Evolutionary conservation across 2,113 vertebrate species (phyloP), one percentile per base, ranked within the genome.

Genomic region (Poeciliopsis retropinna): DNA sequence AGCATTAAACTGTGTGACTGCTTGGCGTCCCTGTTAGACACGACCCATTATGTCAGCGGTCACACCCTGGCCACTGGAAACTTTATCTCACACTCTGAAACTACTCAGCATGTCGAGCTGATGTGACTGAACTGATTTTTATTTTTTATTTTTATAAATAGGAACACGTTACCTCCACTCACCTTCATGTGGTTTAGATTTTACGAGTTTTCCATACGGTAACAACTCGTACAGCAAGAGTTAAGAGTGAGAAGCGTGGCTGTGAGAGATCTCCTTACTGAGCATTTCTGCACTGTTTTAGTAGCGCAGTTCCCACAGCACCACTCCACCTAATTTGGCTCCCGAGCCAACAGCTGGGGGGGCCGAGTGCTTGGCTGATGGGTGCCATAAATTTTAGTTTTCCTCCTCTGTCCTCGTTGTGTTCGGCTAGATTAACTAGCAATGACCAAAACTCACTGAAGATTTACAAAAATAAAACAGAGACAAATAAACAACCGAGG

Each of bases 11-110:
- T 34, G 31, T 47, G 27, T 61, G 29, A 47, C 57, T 27, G 57
- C 54, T 65, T 34, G 32, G 32, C 8, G 32, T 67, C 22, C n/a
- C 30, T 4, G 19, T 75, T 79, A 69, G 68, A 39, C 57, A 5
- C 67, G 74, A 69, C 74, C 68, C 65, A 37, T 90, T 88, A 89
- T 76, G 61, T 84, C 81, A 92, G 44, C 71, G 87, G 84, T 90
- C 63, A 1, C 32, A 4, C 67, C 39, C 34, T 70, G 86, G 79
- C 62, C 85, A 82, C 57, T 76, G 74, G 86, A 82, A 80, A 88
- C 76, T 32, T 83, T 78, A 86, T 88, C 82, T 71, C 5, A 22
- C 67, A 44, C 62, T 19, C 68, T n/a, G 60, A 19, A 47, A 5
- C 17, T 17, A 47, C 44, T 47, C 44, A 47, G 17, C 5, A 19